A percentile compares a stretch with the other conserved stretches of the same genome.
Conservation (phyloP, 2,797 vertebrate genomes). For the Cetoscarus ocellatus region DNA sequence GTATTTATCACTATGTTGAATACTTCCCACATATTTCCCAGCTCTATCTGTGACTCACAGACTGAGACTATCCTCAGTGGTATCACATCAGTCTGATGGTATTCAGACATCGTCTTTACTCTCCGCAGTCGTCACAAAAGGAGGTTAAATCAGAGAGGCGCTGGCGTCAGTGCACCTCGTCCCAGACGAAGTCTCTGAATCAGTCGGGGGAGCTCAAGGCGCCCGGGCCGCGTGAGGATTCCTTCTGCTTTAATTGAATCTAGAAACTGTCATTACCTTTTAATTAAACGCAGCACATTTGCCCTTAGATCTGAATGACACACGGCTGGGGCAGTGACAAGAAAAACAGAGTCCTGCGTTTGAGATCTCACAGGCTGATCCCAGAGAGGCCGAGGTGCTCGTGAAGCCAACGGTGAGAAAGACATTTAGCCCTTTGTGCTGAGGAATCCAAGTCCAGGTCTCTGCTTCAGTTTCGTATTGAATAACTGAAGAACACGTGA, state of each 20-base stretch:
- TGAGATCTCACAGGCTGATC: slow-evolving; percentile 48
- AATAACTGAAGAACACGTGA: too few relatives aligned
- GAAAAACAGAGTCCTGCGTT: slow-evolving; percentile 45
- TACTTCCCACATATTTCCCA: too few relatives aligned
- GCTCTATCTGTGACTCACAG: slow-evolving; percentile 7
- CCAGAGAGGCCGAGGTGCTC: slow-evolving; percentile 31
- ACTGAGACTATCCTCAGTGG: slow-evolving; percentile 20
- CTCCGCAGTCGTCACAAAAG: slow-evolving; percentile 27
- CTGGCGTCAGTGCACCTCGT: slow-evolving; percentile 43
- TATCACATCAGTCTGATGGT: slow-evolving; percentile 61
- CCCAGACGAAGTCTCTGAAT: slow-evolving; percentile 49
- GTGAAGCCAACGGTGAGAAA: slow-evolving; percentile 35
- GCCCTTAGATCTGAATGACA: slow-evolving; percentile 43
- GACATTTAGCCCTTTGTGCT: slow-evolving; percentile 26
- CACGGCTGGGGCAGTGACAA: slow-evolving; percentile 47
- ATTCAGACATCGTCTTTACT: slow-evolving; percentile 68
- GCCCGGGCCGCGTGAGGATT: slow-evolving; percentile 25
- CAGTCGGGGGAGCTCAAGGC: slow-evolving; percentile 39
- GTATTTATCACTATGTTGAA: too few relatives aligned
- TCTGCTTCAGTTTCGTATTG: background rate
- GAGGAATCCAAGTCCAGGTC: slow-evolving; percentile 23
- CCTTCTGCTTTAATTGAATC: slow-evolving; percentile 63
- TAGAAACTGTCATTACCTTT: slow-evolving; percentile 42
- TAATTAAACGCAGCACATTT: slow-evolving; percentile 61
- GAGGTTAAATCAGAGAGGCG: slow-evolving; percentile 40